Conservation (phyloP, 1,140 invertebrate species). For the Atta colombica region DNA sequence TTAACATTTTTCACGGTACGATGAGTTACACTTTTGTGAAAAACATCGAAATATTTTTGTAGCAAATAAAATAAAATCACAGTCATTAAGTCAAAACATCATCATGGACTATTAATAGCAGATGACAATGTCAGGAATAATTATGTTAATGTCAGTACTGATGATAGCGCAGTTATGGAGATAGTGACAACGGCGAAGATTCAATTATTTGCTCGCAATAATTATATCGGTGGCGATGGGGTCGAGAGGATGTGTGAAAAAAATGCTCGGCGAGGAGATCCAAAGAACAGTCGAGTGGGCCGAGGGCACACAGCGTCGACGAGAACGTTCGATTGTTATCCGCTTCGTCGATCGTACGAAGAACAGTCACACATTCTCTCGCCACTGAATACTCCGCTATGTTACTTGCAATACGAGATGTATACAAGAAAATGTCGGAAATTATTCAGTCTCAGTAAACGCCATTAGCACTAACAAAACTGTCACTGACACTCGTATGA, state of each 20-base stretch:
- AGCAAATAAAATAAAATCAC: not conserved
- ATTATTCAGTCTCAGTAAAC: not conserved
- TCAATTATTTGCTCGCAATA: not conserved
- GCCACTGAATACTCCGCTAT: not conserved
- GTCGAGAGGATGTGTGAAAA: not conserved
- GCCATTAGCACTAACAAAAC: slow-evolving; percentile 21
- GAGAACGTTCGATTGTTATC: slow-evolving; percentile 40
- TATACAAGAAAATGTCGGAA: not conserved
- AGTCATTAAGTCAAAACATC: not conserved
- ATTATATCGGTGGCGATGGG: not conserved
- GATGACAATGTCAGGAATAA: not conserved
- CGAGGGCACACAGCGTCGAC: not conserved
- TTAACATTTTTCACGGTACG: not conserved
- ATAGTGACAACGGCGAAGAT: not conserved
- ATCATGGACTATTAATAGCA: not conserved
- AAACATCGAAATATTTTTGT: not conserved
- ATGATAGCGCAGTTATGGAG: not conserved
- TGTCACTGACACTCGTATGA: slow-evolving; percentile 77
- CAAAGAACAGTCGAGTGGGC: not conserved
- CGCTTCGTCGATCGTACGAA: slow-evolving; percentile 15
- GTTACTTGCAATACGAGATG: not conserved
- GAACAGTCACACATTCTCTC: slow-evolving; percentile 20
- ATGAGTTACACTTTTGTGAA: not conserved
- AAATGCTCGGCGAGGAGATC: not conserved
- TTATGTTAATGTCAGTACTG: not conserved